Base-by-base conservation (phyloP, 2,888 invertebrate species). In the Sphaeridia pumilis region DNA sequence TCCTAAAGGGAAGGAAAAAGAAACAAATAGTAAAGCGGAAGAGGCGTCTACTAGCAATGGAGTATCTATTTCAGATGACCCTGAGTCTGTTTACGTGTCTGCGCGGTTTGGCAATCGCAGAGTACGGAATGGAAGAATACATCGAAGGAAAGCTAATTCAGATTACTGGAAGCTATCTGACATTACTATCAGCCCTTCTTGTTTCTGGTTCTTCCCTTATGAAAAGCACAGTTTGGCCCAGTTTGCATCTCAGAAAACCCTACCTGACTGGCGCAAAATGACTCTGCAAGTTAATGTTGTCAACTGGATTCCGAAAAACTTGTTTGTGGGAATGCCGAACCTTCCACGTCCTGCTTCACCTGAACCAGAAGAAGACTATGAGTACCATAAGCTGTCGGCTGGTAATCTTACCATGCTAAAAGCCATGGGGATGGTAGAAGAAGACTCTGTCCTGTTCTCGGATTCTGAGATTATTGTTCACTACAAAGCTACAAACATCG, bases 161-260 rank as follows among this genome's bases (percentile, higher is more conserved):
- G 24, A 35, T 14, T 24, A 35, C 10, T 44, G 49, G 34, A 45
- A 49, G 3, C 35, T 53, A 26, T 42, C 52, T 3, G 47, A 51
- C 44, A n/a, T 59, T 4, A 38, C 36, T 4, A 58, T 63, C 5
- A 49, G 46, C 21, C 35, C 42, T 3, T 27, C 41, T 1, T 59
- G 58, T 38, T 42, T 43, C 5, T 45, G 55, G 22, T 64, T 57
- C 34, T 64, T 64, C 44, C 64, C 64, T 0, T 55, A 60, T 46
- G 41, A 27, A 2, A 41, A 53, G 47, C 17, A 17, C 42, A 21
- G 27, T 22, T 51, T 49, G 10, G 42, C 38, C 1, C 28, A 46
- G n/a, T 49, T 26, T 41, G 41, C 22, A 14, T 22, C 25, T 10
- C 27, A 26, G 21, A 50, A 4, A n/a, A 43, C 43, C n/a, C 22